Evolutionary conservation across 2,888 invertebrate species (phyloP).

Genomic region (Cordilura impudica): DNA sequence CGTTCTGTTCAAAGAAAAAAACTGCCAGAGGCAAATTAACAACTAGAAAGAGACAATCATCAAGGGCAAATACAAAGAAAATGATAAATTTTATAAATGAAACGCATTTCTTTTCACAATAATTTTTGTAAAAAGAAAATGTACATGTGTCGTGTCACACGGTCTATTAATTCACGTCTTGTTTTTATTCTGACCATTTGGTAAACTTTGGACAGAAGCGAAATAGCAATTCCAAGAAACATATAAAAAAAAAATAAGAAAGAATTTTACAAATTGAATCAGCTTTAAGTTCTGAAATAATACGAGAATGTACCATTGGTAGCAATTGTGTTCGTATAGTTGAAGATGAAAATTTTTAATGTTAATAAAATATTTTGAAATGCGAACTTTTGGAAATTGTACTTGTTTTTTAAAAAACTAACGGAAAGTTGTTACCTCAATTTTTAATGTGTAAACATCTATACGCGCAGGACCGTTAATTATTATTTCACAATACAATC

Average conservation of each 20-base stretch:
- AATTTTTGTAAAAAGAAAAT: neutral
- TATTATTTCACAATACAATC: too few species aligned
- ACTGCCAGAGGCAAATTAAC: slow-evolving; percentile 37
- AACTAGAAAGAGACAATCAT: slow-evolving; percentile 2
- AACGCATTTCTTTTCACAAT: slow-evolving; percentile 19
- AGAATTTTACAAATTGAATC: neutral
- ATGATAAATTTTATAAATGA: slow-evolving; percentile 34
- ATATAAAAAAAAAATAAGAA: neutral
- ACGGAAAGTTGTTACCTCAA: too few species aligned
- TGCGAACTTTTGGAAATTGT: too few species aligned
- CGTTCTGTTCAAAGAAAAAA: slow-evolving; percentile 7
- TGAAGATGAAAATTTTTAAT: too few species aligned
- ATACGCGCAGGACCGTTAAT: too few species aligned
- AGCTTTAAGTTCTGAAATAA: neutral
- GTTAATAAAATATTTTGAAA: too few species aligned
- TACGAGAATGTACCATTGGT: too few species aligned
- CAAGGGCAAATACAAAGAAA: slow-evolving; percentile 6
- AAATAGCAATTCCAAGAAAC: neutral
- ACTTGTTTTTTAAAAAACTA: too few species aligned
- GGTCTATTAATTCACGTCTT: slow-evolving; percentile 54
- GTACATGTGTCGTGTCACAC: slow-evolving; percentile 50
- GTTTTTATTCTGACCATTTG: slow-evolving; percentile 14
- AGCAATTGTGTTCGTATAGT: too few species aligned
- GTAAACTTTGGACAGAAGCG: neutral
- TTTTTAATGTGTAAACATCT: too few species aligned